phyloP scores from a whole-genome alignment of 1,140 invertebrate species.

The Neodiprion lecontei region DNA sequence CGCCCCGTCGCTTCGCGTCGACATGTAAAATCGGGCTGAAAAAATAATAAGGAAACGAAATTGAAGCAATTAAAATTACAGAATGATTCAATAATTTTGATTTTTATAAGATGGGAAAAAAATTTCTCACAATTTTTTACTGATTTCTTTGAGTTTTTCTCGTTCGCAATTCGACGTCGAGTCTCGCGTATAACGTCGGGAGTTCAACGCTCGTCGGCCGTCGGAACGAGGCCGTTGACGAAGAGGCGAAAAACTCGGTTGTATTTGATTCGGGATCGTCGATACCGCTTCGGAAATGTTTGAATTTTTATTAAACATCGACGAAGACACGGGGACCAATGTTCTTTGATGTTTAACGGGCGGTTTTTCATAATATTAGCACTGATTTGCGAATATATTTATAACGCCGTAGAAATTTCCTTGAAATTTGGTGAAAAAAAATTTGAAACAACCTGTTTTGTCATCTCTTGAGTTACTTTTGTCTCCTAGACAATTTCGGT shows the following conservation, averaged over 20 bases:
- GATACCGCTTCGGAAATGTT: not conserved
- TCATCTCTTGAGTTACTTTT: too few species aligned
- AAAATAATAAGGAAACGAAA: too few species aligned
- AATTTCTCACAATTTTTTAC: not conserved
- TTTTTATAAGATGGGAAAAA: not conserved
- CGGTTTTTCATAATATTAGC: not conserved
- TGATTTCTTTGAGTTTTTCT: not conserved
- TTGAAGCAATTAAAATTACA: not conserved
- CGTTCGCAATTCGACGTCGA: not conserved
- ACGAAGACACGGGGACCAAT: slow-evolving; percentile 13
- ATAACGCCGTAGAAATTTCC: too few species aligned
- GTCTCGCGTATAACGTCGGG: not conserved
- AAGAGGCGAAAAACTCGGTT: not conserved
- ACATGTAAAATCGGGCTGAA: too few species aligned
- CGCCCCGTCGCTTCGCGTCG: too few species aligned
- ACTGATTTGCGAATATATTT: not conserved
- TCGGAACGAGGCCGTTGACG: slow-evolving; percentile 20
- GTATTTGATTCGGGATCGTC: not conserved
- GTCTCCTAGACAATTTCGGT: too few species aligned
- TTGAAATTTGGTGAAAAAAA: too few species aligned
- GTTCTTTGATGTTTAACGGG: not conserved
- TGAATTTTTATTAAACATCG: not conserved
- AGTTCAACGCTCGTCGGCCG: slow-evolving; percentile 13
- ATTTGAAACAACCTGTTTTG: too few species aligned
- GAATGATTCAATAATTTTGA: not conserved